These are phyloP conservation scores for Syrmaticus mikado DNA, from an alignment of 2,113 vertebrate genomes.

Conservation along the genomic window DNA sequence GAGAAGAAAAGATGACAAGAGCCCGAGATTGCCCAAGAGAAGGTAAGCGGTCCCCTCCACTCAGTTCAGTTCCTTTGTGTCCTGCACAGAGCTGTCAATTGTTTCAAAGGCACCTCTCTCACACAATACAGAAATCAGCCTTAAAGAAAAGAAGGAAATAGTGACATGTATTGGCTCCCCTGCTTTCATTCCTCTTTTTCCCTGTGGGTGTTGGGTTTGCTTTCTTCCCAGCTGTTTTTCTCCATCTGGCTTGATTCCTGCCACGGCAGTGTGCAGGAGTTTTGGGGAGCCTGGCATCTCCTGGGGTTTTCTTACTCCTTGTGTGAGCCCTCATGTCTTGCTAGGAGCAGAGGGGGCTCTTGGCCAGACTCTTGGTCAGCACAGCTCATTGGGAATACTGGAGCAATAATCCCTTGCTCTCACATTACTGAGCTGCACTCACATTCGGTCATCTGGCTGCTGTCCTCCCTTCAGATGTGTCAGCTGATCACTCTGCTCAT, in stretches of 20 bases:
- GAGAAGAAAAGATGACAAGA: conserved; percentile 97
- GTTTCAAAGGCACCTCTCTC: not conserved
- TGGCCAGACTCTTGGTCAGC: not conserved
- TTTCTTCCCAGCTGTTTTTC: not conserved
- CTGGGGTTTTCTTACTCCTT: not conserved
- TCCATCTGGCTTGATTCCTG: not conserved
- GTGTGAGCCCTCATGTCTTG: not conserved
- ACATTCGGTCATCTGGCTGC: fast-evolving
- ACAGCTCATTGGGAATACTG: not conserved
- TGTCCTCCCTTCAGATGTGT: not conserved
- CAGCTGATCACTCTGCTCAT: not conserved
- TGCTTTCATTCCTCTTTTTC: not conserved
- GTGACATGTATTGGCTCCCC: not conserved
- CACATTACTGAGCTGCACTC: fast-evolving
- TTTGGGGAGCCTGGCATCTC: not conserved
- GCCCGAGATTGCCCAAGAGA: conserved; percentile 93
- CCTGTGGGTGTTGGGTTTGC: not conserved
- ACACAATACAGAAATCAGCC: not conserved
- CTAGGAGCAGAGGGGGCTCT: not conserved
- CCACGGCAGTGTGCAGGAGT: fast-evolving
- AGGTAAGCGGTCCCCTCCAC: conserved; percentile 76
- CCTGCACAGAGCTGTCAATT: not conserved
- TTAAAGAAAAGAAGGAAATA: not conserved
- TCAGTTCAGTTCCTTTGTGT: not conserved
- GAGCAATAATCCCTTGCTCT: not conserved